Percentiles rank a stretch among this genome's conserved stretches.
These are phyloP conservation scores for Valencia hispanica DNA, from an alignment of 2,797 vertebrate genomes.

Conservation along the genomic window DNA sequence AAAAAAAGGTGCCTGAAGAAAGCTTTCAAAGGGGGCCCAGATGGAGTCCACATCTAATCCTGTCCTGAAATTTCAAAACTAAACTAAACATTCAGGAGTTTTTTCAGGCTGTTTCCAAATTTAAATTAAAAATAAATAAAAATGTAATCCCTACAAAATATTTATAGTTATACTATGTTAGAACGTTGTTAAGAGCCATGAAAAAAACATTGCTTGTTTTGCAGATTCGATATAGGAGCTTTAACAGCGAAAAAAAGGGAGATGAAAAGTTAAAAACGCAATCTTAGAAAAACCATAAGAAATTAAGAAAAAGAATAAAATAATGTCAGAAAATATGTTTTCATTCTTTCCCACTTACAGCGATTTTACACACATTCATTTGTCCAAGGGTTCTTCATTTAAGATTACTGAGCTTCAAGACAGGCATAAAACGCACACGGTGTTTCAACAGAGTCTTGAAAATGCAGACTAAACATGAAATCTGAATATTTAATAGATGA, in stretches of 20 bases:
- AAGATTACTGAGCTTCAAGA: conserved; percentile 36
- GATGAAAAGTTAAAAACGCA: not conserved
- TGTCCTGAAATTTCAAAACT: not conserved
- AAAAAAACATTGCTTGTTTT: too few relatives aligned
- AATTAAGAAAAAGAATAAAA: conserved; percentile 6
- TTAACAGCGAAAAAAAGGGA: not conserved
- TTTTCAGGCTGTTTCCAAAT: not conserved
- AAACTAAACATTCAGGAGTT: not conserved
- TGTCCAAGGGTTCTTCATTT: conserved; percentile 49
- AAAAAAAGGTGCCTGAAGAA: not conserved
- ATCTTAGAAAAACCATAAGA: not conserved
- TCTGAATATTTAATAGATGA: conserved; percentile 54
- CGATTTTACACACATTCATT: conserved; percentile 39
- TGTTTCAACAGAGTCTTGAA: conserved; percentile 54
- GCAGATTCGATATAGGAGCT: too few relatives aligned
- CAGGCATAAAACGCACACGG: conserved; percentile 55
- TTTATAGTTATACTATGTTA: too few relatives aligned
- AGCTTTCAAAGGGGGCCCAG: not conserved
- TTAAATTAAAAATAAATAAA: too few relatives aligned
- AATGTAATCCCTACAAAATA: too few relatives aligned
- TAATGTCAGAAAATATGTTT: conserved; percentile 13
- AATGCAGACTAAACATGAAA: conserved; percentile 56
- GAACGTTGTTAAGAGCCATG: too few relatives aligned
- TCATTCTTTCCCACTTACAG: conserved; percentile 18
- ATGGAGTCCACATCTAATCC: not conserved